These are phyloP conservation scores for Caenorhabditis uteleia DNA, from an alignment of 2,888 invertebrate genomes.

Conservation along the genomic window DNA sequence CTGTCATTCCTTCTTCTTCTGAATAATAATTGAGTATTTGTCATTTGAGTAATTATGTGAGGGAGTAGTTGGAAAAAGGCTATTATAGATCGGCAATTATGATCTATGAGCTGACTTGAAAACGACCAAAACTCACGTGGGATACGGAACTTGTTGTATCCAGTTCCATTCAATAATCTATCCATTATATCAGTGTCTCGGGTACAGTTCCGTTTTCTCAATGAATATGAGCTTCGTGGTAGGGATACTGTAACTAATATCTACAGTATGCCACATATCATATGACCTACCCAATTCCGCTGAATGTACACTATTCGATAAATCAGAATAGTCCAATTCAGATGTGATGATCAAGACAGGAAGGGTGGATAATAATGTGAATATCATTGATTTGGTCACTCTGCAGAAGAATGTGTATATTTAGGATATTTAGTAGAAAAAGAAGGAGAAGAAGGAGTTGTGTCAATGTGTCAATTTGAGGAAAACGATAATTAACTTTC, in stretches of 20 bases:
- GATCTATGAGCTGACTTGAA: too few species aligned
- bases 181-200: constrained; percentile 66
- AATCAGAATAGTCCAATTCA: constrained; percentile 29
- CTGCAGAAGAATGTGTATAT: too few species aligned
- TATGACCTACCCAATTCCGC: constrained; percentile 17
- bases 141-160: constrained; percentile 68
- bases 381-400: too few species aligned
- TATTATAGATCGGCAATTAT: too few species aligned
- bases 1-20: constrained; percentile 55
- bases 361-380: constrained; percentile 32
- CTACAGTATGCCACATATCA: too few species aligned
- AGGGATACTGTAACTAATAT: too few species aligned
- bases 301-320: constrained; percentile 6
- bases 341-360: constrained; percentile 36
- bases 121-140: constrained; percentile 59
- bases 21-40: constrained; percentile 7
- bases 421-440: too few species aligned
- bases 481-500: too few species aligned
- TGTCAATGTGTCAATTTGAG: too few species aligned
- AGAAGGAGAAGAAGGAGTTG: too few species aligned
- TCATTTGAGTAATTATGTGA: not conserved
- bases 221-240: constrained; percentile 13
- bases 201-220: constrained; percentile 56
- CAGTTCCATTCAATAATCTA: constrained; percentile 65
- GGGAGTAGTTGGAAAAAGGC: not conserved